Evolutionary conservation across 2,888 invertebrate species (phyloP), one percentile per base, ranked within the genome.

Genomic region (Metalampra italica): DNA sequence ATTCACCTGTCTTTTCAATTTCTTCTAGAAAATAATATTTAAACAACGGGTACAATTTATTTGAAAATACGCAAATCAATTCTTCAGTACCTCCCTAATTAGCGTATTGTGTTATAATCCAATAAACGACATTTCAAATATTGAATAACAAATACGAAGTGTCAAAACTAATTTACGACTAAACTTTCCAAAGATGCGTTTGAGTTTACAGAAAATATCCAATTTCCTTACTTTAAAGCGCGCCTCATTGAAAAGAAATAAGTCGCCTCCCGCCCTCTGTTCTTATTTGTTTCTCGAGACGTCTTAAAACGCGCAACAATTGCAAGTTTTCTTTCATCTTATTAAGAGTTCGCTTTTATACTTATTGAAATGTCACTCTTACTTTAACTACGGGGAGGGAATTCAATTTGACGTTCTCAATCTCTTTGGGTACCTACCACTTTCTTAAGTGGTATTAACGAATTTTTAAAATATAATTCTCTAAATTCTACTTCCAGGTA

Each of bases 291-390:
- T 64, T 62, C 56, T 53, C 42, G 56, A 64, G 59, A 43, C 51
- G 52, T 57, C 59, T 61, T 53, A 49, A 53, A 56, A 50, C 55
- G 51, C 52, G 49, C 49, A 55, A 60, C 62, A 62, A 62, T 68
- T 57, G 62, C 51, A 68, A 60, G 62, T 68, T 66, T 55, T 56
- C 56, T 60, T 61, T 57, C 55, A 59, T 62, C 53, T 57, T 63
- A 57, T 61, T 64, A 63, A 54, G 56, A 53, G 57, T 52, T 53
- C 50, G 53, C 56, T 59, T 63, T 55, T 57, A 56, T 52, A 53
- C 53, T 54, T 63, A 57, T 60, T 66, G 55, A 56, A 58, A 59
- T 50, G 59, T 57, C 55, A 57, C 55, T 57, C 56, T 50, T 55
- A 51, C 55, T 63, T 55, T 49, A 57, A 56, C 50, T 52, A 42